Evolutionary conservation across 2,888 invertebrate species (phyloP), one percentile per base, ranked within the genome.

Genomic region (Cheilosia urbana): DNA sequence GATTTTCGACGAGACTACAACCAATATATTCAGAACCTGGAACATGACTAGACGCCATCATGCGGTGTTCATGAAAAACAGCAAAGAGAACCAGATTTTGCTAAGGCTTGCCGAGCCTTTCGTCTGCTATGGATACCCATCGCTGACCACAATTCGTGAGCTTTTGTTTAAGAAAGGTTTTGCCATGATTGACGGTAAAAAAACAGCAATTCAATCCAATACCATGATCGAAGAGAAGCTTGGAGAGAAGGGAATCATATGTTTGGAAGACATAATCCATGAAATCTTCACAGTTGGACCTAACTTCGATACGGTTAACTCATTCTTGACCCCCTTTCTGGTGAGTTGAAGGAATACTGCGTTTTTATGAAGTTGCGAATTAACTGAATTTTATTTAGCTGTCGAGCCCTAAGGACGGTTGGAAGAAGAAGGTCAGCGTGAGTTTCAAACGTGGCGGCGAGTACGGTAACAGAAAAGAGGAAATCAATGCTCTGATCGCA

Each of bases 191-290:
- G 81, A 91, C 27, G 90, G 89, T 30, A 92, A 91, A 55, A 92
- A 91, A 77, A 90, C 90, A 0, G 89, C 92, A 1, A 92, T 92
- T 57, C 91, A 91, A 75, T 92, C 92, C 0, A 92, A 92, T 80
- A 91, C 91, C 2, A 89, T 92, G 90, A 90, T 92, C 17, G 92
- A 92, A 82, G 90, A 92, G 49, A 88, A 91, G 2, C 85, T 92
- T 27, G 93, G 92, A 4, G 89, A 90, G 0, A 89, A 91, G 75
- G 93, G 92, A 13, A 90, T 92, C 0, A 92, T 92, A 62, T 92
- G 92, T 79, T 88, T 92, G 80, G 92, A 92, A 76, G 92, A 92
- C 87, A 91, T 92, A 21, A 91, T 92, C 11, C 93, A 92, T 76
- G 92, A 92, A 87, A 89, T 92, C 13, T 91, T 89, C 40, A 92